Percentiles rank a stretch among this genome's conserved stretches.
Conservation (phyloP, 2,113 vertebrate species). For the Calypte anna region DNA sequence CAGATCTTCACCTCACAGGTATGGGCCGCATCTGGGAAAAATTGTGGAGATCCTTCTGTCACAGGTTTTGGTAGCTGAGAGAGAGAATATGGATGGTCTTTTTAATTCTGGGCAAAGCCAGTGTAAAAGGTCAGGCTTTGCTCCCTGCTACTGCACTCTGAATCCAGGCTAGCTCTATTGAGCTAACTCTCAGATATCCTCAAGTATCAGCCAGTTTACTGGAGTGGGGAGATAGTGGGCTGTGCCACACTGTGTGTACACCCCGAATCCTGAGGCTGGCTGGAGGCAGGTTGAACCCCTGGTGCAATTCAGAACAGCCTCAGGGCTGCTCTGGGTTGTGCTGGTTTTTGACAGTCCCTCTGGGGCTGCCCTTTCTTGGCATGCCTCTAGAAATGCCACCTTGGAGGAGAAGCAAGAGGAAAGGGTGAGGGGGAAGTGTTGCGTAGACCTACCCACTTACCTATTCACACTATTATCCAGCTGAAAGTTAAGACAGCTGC, state of each 20-base stretch:
- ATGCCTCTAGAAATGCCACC: not conserved
- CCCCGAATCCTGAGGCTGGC: constrained; percentile 48
- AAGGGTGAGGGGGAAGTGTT: not conserved
- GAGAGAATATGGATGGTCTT: not conserved
- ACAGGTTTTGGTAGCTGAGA: not conserved
- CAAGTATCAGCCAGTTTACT: not conserved
- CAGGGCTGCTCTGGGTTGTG: constrained; percentile 57
- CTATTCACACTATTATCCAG: not conserved
- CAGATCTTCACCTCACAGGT: not conserved
- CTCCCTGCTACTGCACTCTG: not conserved
- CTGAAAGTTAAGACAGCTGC: not conserved
- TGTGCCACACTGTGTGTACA: not conserved
- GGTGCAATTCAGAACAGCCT: constrained; percentile 55
- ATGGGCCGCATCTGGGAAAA: not conserved
- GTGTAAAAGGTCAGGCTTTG: not conserved
- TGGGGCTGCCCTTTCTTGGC: constrained; percentile 46
- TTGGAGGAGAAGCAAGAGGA: not conserved
- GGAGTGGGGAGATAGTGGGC: not conserved
- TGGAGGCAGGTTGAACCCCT: constrained; percentile 60
- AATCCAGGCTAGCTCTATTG: not conserved
- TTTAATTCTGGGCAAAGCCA: not conserved
- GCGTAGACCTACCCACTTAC: not conserved
- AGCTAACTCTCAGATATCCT: not conserved
- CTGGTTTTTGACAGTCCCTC: constrained; percentile 54
- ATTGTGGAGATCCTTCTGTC: not conserved